Percentiles rank a stretch among this genome's conserved stretches.
Evolutionary conservation across 2,797 vertebrate genomes (phyloP).

Genomic region (Channa striata): DNA sequence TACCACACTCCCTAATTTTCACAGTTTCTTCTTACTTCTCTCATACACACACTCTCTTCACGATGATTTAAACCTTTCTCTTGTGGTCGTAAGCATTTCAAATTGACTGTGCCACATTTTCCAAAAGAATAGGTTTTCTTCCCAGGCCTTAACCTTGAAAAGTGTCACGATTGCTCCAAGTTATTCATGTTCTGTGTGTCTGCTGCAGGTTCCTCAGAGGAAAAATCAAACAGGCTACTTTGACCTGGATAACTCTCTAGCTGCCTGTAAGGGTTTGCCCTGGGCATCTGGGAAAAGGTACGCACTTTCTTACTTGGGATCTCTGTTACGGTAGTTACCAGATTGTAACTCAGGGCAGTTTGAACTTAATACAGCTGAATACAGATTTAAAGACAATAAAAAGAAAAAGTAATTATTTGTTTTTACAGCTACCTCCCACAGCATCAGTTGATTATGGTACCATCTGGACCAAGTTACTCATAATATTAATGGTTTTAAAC

Average conservation of each 20-base stretch:
- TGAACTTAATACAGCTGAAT: neutral
- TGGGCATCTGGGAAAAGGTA: slow-evolving; percentile 93
- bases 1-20: slow-evolving; percentile 14
- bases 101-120: neutral
- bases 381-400: slow-evolving; percentile 5
- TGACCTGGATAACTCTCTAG: slow-evolving; percentile 94
- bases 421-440: slow-evolving; percentile 30
- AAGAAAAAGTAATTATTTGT: slow-evolving; percentile 5
- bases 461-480: slow-evolving; percentile 53
- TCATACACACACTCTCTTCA: neutral
- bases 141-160: neutral
- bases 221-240: slow-evolving; percentile 97
- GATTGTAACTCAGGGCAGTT: neutral
- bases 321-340: slow-evolving; percentile 24
- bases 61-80: neutral
- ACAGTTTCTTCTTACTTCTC: slow-evolving; percentile 42
- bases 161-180: neutral
- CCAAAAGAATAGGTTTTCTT: neutral
- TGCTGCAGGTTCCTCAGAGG: slow-evolving; percentile 94
- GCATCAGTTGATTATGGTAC: slow-evolving; percentile 38
- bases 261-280: slow-evolving; percentile 90
- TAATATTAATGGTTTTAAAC: slow-evolving; percentile 20
- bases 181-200: slow-evolving; percentile 48
- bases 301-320: slow-evolving; percentile 28
- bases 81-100: neutral